These are phyloP conservation scores for Phorcus lineatus DNA, from an alignment of 2,888 invertebrate genomes.

Conservation along the genomic window DNA sequence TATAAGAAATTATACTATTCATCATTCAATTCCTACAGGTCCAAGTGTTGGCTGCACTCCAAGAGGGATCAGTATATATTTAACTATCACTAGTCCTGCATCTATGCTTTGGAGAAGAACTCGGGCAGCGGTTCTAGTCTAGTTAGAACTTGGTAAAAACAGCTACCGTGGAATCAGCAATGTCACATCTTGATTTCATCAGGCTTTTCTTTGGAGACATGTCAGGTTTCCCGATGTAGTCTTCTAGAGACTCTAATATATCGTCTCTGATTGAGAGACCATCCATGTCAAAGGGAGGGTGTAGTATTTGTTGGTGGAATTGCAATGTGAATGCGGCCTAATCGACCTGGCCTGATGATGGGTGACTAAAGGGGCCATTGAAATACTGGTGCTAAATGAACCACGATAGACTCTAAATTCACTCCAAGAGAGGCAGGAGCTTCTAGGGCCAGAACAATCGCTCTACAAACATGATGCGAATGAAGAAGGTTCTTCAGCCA, in stretches of 20 bases:
- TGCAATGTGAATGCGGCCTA: conserved; percentile 14
- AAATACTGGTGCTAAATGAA: conserved; percentile 3
- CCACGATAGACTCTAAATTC: background rate
- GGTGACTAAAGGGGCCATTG: conserved; percentile 18
- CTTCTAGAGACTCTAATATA: background rate
- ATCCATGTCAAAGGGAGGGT: conserved; percentile 1
- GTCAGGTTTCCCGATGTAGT: background rate
- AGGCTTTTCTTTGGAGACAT: background rate
- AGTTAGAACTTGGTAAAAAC: too few species aligned
- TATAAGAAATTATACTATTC: too few species aligned
- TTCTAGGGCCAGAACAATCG: background rate
- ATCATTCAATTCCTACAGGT: too few species aligned
- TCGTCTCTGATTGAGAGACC: background rate
- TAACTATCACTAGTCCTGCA: too few species aligned
- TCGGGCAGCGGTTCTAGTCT: too few species aligned
- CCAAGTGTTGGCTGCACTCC: too few species aligned
- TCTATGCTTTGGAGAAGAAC: too few species aligned
- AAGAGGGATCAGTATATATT: too few species aligned
- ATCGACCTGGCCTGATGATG: conserved; percentile 10
- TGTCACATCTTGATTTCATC: conserved; percentile 6
- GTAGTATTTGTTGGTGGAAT: conserved; percentile 8
- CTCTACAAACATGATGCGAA: conserved; percentile 7
- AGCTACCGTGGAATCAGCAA: too few species aligned
- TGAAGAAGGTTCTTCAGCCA: conserved; percentile 7
- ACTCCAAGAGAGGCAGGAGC: background rate